Conservation (phyloP, 2,888 invertebrate genomes). For the Eupithecia dodoneata region DNA sequence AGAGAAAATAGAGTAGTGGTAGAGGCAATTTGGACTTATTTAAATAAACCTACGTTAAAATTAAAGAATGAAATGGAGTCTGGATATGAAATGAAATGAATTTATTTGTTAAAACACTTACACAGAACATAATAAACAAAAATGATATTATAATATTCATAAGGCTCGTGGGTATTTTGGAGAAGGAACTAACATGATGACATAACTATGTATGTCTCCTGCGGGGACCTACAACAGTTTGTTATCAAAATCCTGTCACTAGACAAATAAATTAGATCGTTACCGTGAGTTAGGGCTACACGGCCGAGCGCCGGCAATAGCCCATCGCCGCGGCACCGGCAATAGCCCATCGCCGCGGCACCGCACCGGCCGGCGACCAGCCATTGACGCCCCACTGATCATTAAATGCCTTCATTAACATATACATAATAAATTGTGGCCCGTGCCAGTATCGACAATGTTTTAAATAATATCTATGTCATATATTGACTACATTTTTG, state of each 20-base stretch:
- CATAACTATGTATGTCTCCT: not conserved
- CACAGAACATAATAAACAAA: too few species aligned
- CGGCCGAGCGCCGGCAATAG: conserved; percentile 37
- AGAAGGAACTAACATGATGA: not conserved
- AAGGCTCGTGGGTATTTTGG: not conserved
- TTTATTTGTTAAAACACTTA: too few species aligned
- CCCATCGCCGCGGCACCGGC: conserved; percentile 25
- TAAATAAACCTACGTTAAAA: too few species aligned
- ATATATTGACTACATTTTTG: conserved; percentile 12
- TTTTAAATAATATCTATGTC: conserved; percentile 20
- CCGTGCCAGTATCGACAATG: conserved; percentile 30
- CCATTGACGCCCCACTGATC: conserved; percentile 49
- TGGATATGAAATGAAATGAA: too few species aligned
- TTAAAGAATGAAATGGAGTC: too few species aligned
- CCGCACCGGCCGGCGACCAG: conserved; percentile 8
- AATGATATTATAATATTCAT: not conserved
- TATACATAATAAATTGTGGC: conserved; percentile 43
- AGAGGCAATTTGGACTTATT: not conserved
- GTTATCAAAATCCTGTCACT: conserved; percentile 27
- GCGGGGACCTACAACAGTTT: not conserved
- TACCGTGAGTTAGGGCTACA: conserved; percentile 51
- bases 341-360: too few species aligned
- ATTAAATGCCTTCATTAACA: conserved; percentile 55
- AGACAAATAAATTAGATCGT: conserved; percentile 55
- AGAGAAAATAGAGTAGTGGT: not conserved